Percentiles rank a stretch among this genome's conserved stretches.
These are phyloP conservation scores for Mechanitis mazaeus DNA, from an alignment of 2,888 invertebrate species.

Conservation along the genomic window DNA sequence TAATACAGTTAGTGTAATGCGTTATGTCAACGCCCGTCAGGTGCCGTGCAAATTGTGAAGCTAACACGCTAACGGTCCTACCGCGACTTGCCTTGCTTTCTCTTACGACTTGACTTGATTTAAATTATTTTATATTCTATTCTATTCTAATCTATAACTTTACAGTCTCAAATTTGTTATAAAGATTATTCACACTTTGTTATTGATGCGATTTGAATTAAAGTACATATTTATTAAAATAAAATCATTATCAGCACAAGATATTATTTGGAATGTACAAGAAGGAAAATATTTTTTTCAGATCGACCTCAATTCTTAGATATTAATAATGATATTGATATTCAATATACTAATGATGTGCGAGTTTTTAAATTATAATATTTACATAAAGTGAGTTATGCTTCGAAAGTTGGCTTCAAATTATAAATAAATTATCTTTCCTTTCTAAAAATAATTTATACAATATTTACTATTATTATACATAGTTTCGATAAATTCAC, in stretches of 20 bases:
- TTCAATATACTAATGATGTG: too few species aligned
- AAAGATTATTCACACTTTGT: too few species aligned
- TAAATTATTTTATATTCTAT: neutral
- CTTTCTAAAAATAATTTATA: slow-evolving; percentile 4
- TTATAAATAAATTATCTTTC: slow-evolving; percentile 1
- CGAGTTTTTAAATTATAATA: neutral
- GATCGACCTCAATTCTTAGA: too few species aligned
- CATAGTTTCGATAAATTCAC: neutral
- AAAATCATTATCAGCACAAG: too few species aligned
- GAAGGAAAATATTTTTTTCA: too few species aligned
- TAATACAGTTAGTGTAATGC: slow-evolving; percentile 7
- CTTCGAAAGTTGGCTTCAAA: slow-evolving; percentile 3
- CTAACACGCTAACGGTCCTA: slow-evolving; percentile 4
- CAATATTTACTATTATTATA: neutral
- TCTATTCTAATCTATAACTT: too few species aligned
- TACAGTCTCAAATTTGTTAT: too few species aligned
- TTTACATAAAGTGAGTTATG: neutral
- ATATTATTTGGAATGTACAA: too few species aligned
- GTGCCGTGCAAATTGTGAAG: slow-evolving; percentile 7
- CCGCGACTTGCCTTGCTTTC: slow-evolving; percentile 2
- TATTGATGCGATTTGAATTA: too few species aligned
- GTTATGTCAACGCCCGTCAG: slow-evolving; percentile 26
- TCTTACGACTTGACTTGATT: neutral
- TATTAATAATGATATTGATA: too few species aligned
- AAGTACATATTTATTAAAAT: too few species aligned